Percentiles rank a stretch among this genome's conserved stretches.
Evolutionary conservation across 2,888 invertebrate genomes (phyloP).

Genomic region (Anthoptus insignis): DNA sequence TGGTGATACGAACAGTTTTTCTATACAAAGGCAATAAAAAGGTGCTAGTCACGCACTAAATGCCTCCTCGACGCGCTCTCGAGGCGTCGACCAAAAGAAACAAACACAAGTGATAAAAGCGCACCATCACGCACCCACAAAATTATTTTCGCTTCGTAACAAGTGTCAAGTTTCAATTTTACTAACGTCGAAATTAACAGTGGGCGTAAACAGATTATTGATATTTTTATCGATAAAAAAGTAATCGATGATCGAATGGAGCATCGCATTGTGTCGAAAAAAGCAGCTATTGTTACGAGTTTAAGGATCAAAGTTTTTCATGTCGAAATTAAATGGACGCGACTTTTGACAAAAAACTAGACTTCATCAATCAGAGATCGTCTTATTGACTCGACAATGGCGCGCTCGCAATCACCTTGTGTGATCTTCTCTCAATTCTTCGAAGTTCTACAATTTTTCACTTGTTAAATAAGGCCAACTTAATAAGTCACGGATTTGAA

Average conservation of each 20-base stretch:
- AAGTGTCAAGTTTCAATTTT: conserved; percentile 86
- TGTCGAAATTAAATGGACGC: conserved; percentile 71
- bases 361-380: conserved; percentile 83
- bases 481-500: conserved; percentile 36
- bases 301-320: conserved; percentile 68
- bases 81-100: conserved; percentile 79
- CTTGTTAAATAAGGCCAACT: conserved; percentile 73
- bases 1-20: conserved; percentile 72
- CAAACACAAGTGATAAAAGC: conserved; percentile 80
- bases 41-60: conserved; percentile 82
- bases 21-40: conserved; percentile 83
- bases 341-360: conserved; percentile 75
- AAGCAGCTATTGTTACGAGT: conserved; percentile 79
- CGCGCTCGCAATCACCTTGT: conserved; percentile 68
- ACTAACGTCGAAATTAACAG: conserved; percentile 84
- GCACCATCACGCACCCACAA: conserved; percentile 82
- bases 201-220: conserved; percentile 86
- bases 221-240: conserved; percentile 84
- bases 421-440: conserved; percentile 71
- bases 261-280: conserved; percentile 72
- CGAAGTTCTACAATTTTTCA: conserved; percentile 75
- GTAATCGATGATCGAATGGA: conserved; percentile 84
- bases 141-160: conserved; percentile 84
- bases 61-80: conserved; percentile 66
- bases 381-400: conserved; percentile 81